Percentiles rank a stretch among this genome's conserved stretches.
Evolutionary conservation across 2,888 invertebrate genomes (phyloP).

Genomic region (Eudemis profundana): DNA sequence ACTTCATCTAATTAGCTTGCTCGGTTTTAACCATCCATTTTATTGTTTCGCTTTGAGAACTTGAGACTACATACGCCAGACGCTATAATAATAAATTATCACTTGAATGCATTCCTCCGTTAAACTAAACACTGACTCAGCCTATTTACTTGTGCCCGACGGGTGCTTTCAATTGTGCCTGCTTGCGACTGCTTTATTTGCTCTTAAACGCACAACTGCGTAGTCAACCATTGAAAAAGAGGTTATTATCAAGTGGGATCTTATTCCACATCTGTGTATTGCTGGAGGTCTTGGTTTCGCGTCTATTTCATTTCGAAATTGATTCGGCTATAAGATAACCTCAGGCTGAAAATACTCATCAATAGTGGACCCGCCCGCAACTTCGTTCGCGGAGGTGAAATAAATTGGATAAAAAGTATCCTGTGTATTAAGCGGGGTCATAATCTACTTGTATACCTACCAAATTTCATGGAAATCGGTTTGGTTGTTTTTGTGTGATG

Average conservation of each 20-base stretch:
- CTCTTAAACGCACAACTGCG: constrained; percentile 6
- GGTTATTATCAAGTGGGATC: neutral
- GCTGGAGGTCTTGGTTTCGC: too few species aligned
- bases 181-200: constrained; percentile 13
- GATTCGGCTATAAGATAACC: too few species aligned
- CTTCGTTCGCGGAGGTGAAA: too few species aligned
- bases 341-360: too few species aligned
- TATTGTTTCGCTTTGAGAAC: constrained; percentile 19
- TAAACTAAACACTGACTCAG: constrained; percentile 33
- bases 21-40: constrained; percentile 16
- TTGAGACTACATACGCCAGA: constrained; percentile 13
- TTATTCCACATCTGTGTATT: neutral
- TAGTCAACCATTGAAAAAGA: neutral
- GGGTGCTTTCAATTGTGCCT: constrained; percentile 10
- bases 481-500: too few species aligned
- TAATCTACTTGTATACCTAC: too few species aligned
- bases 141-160: constrained; percentile 24
- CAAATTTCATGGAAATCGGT: too few species aligned
- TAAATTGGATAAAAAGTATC: too few species aligned
- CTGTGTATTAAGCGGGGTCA: too few species aligned
- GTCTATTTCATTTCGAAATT: too few species aligned
- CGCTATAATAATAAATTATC: constrained; percentile 24
- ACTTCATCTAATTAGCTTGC: constrained; percentile 28
- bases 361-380: too few species aligned
- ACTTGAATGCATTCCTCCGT: constrained; percentile 28